phyloP scores from a whole-genome alignment of 2,797 vertebrate genomes.

The Chaetophractus vellerosus region DNA sequence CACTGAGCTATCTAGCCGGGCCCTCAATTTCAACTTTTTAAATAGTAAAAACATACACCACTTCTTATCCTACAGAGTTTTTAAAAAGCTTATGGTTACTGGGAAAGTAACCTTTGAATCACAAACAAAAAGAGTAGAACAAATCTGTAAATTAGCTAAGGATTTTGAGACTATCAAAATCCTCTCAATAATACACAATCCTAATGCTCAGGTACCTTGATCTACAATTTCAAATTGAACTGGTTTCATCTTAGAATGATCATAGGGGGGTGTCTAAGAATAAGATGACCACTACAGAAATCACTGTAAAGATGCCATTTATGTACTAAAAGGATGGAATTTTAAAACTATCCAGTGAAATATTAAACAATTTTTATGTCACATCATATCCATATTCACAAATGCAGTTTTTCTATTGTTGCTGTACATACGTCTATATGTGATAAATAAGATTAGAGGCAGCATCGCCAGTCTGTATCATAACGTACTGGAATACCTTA shows the following conservation, averaged over 20 bases:
- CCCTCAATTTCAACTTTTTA: slow-evolving; percentile 66
- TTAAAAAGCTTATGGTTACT: slow-evolving; percentile 53
- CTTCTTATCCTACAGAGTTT: slow-evolving; percentile 54
- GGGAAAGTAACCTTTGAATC: slow-evolving; percentile 51
- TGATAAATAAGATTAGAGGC: neutral
- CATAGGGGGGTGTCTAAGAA: neutral
- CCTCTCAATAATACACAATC: slow-evolving; percentile 34
- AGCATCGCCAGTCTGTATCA: slow-evolving; percentile 21
- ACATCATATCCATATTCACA: slow-evolving; percentile 37
- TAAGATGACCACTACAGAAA: slow-evolving; percentile 55
- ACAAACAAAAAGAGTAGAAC: neutral
- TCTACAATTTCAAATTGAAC: slow-evolving; percentile 66
- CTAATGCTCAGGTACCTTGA: slow-evolving; percentile 23
- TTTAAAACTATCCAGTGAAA: slow-evolving; percentile 52
- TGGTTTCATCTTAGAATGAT: slow-evolving; percentile 54
- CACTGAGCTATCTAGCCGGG: no score
- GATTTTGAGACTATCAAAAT: slow-evolving; percentile 65
- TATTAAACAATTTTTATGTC: slow-evolving; percentile 18
- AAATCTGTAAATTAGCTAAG: slow-evolving; percentile 69
- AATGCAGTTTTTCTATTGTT: slow-evolving; percentile 26
- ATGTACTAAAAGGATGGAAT: neutral
- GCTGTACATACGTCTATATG: neutral
- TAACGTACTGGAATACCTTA: neutral
- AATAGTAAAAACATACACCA: slow-evolving; percentile 39
- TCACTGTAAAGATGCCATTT: slow-evolving; percentile 48